Percentiles rank a stretch among this genome's conserved stretches.
phyloP scores from a whole-genome alignment of 35 echinoderm and acorn worm species.

The Strongylocentrotus purpuratus region DNA sequence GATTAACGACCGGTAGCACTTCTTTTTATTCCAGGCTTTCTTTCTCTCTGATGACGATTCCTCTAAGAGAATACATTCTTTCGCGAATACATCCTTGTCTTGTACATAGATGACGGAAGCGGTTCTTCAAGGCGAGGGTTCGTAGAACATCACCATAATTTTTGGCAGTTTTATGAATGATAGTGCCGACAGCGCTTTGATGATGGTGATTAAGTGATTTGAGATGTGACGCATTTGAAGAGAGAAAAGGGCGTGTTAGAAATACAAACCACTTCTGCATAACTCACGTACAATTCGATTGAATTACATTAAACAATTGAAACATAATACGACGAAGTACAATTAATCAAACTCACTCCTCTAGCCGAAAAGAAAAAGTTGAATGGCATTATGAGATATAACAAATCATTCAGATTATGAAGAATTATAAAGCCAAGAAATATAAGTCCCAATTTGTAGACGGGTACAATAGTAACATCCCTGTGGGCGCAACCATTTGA shows the following conservation, averaged over 20 bases:
- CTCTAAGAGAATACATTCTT: not conserved
- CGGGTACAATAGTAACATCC: too few relatives aligned
- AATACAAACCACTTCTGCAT: not conserved
- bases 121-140: not conserved
- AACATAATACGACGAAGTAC: too few relatives aligned
- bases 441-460: too few relatives aligned
- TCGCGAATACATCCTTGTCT: not conserved
- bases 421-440: too few relatives aligned
- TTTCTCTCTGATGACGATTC: not conserved
- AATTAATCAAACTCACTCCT: too few relatives aligned
- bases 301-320: too few relatives aligned
- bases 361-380: too few relatives aligned
- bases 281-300: not conserved
- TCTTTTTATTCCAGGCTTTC: not conserved
- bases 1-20: conserved; percentile 1
- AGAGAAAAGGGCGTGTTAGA: not conserved
- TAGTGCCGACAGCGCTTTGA: not conserved
- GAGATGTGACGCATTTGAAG: not conserved
- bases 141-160: not conserved
- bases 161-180: not conserved
- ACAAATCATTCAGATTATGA: too few relatives aligned
- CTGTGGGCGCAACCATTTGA: too few relatives aligned
- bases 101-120: not conserved
- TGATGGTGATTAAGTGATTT: not conserved
- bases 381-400: too few relatives aligned